Base-by-base conservation (phyloP, 2,113 vertebrate species). In the Cyanoderma ruficeps region DNA sequence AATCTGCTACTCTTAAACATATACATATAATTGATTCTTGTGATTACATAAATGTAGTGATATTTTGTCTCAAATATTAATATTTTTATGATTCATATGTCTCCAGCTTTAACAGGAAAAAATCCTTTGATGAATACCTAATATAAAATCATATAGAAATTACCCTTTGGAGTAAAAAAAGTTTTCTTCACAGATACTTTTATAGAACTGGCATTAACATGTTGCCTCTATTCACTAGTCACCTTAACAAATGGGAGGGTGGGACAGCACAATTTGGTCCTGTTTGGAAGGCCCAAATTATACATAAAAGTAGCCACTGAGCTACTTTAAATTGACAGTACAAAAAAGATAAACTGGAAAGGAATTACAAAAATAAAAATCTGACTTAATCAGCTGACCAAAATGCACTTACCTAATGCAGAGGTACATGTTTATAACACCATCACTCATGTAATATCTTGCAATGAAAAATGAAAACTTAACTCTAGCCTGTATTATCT, bases 331-430 rank as follows among this genome's bases (percentile, higher is more conserved):
- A 97, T 97, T 97, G 95, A 93, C 74, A 86, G 50, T 95, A 89
- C 89, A 94, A 97, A 55, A 97, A 94, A 93, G 74, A 97, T 95
- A 90, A 93, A 49, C 55, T 84, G 80, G 88, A 96, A 96, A 95
- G 82, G 71, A 94, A 96, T 91, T 87, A 63, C 57, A 50, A 94
- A 95, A 63, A 37, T 69, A 93, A 87, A 97, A 93, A 83, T 89
- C 77, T 72, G 74, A 89, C 81, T 97, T 97, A 97, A 92, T 97
- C 92, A 97, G 47, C 95, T 97, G 92, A 95, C 89, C 87, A 93
- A 98, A 97, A 96, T 96, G 76, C 80, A 93, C 79, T 97, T 91
- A 87, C 74, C 87, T 92, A 76, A 90, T 37, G 27, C 84, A 95
- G 93, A 96, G 94, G 87, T 91, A 92, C 87, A 50, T 80, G 89